Evolutionary conservation across 2,888 invertebrate genomes (phyloP), one percentile per base, ranked within the genome.

Genomic region (Furcula furcula): DNA sequence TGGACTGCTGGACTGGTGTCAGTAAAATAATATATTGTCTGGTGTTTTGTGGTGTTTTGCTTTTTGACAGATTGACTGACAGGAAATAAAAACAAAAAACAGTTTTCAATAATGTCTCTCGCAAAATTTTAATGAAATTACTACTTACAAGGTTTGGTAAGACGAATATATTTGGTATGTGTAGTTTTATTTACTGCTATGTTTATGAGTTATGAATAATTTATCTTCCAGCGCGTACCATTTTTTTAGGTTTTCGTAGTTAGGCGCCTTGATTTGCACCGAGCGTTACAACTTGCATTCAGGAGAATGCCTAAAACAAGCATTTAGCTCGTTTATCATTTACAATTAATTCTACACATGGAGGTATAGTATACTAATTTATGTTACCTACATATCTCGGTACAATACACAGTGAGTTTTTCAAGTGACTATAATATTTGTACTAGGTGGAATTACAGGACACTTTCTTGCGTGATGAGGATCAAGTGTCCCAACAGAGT

Each of bases 61-160:
- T n/a, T 46, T 66, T 68, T 67, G 58, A 62, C 59, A 5, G 3
- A 25, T 62, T 65, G 56, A 46, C 57, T 75, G 75, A 71, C 72
- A 73, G 71, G 70, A 72, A 69, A 73, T 68, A 80, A 83, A 84
- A 85, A 83, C 78, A 85, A 84, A 84, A 85, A 83, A 82, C 80
- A 78, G 74, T 77, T 78, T 76, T 62, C 68, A 67, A 76, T 70
- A 71, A 81, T 81, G 76, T 75, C 66, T 75, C 64, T 71, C 62
- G 69, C 75, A 77, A 85, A 84, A 79, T 84, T 81, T 84, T 79
- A 73, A 81, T 80, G 76, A 79, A 76, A 70, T 75, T 75, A 68
- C 55, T 66, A 65, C 62, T 65, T 57, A 63, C 57, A 68, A 66
- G 68, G 65, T 71, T 73, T 67, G 71, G 76, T 82, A 64, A 58